These are phyloP conservation scores for Pandemis heparana DNA, from an alignment of 2,888 invertebrate genomes.

Conservation along the genomic window DNA sequence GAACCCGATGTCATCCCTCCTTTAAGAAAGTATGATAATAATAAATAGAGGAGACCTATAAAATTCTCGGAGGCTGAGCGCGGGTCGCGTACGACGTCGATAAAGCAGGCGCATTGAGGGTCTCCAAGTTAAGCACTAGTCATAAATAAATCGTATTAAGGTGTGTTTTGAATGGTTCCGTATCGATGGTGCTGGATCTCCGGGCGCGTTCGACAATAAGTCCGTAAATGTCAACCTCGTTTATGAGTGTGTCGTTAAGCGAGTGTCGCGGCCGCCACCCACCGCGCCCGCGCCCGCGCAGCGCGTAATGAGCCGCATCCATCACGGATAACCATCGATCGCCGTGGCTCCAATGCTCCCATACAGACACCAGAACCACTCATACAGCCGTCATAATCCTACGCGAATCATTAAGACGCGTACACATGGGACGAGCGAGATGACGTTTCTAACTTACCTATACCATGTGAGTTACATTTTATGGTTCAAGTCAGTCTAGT, in stretches of 20 bases:
- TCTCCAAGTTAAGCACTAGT: constrained; percentile 67
- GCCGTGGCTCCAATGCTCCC: constrained; percentile 55
- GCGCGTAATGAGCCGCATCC: constrained; percentile 74
- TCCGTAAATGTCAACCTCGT: constrained; percentile 66
- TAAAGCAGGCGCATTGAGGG: constrained; percentile 66
- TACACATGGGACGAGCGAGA: neutral
- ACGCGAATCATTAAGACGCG: constrained; percentile 32
- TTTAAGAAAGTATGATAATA: constrained; percentile 66
- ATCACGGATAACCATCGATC: constrained; percentile 76
- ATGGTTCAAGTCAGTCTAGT: neutral
- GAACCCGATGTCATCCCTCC: constrained; percentile 66
- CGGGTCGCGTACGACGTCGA: constrained; percentile 57
- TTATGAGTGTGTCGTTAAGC: constrained; percentile 71
- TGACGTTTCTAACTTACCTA: neutral
- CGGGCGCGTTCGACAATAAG: constrained; percentile 71
- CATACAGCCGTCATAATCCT: constrained; percentile 47
- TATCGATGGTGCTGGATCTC: constrained; percentile 73
- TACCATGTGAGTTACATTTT: neutral
- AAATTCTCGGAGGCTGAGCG: constrained; percentile 62
- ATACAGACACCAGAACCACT: constrained; percentile 44
- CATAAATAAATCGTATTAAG: constrained; percentile 82
- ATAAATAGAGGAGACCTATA: constrained; percentile 72
- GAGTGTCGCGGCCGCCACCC: constrained; percentile 67
- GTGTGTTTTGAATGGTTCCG: constrained; percentile 70
- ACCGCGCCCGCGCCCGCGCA: constrained; percentile 58